Percentiles rank a stretch among this genome's conserved stretches.
phyloP scores from a whole-genome alignment of 2,113 vertebrate genomes.

The Ciconia stormi region DNA sequence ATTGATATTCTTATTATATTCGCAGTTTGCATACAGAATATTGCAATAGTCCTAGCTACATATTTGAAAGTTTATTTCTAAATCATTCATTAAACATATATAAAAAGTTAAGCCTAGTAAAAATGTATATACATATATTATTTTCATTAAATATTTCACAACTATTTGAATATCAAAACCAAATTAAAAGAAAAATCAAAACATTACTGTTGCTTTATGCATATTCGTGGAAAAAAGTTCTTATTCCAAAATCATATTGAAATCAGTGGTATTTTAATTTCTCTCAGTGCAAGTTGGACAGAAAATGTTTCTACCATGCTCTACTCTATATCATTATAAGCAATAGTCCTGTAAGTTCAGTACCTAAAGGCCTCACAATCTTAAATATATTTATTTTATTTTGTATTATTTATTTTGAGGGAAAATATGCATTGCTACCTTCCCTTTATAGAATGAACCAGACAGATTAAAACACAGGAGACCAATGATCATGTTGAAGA shows the following conservation, averaged over 20 bases:
- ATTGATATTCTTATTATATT: background rate
- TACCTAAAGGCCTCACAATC: background rate
- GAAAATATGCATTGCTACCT: background rate
- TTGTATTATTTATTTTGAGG: background rate
- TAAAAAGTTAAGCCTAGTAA: background rate
- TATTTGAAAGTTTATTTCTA: background rate
- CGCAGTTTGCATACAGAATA: background rate
- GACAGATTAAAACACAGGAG: background rate
- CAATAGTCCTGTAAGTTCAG: background rate
- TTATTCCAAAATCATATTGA: background rate
- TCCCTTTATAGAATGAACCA: background rate
- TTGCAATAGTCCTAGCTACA: background rate
- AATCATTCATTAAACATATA: background rate
- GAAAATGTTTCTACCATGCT: background rate
- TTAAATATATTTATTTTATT: background rate
- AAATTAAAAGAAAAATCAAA: background rate
- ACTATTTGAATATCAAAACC: background rate
- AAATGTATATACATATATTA: background rate
- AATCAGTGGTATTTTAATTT: background rate
- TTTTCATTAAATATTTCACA: background rate
- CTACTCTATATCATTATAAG: background rate
- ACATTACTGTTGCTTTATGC: background rate
- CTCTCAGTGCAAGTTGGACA: background rate
- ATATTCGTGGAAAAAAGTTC: background rate
- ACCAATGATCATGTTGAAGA: background rate